Evolutionary conservation across 2,797 vertebrate species (phyloP), one percentile per base, ranked within the genome.

Genomic region (Ceryle rudis): DNA sequence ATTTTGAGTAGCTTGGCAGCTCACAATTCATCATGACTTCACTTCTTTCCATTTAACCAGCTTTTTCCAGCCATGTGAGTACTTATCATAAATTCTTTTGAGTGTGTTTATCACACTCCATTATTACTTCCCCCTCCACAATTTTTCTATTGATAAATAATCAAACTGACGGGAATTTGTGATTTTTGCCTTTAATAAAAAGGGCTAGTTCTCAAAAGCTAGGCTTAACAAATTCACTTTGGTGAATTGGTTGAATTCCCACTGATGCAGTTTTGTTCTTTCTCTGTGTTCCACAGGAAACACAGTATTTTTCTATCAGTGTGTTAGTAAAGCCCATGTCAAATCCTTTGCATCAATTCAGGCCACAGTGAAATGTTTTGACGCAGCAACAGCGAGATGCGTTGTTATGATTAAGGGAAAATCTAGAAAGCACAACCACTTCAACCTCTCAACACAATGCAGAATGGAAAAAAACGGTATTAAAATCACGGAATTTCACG

Each of bases 351-450:
- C 75, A 74, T 62, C 86, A 92, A 0, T 70, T 81, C 39, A 83
- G 87, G 90, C 55, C 88, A 79, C 42, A 70, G 41, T 49, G 82
- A 90, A 84, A 69, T 55, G 90, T 79, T 94, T 77, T 92, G 94
- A 94, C 94, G 66, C 26, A 73, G 66, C 62, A 79, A 60, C 84
- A 95, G 82, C 57, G 80, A 61, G 7, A 61, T 64, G 46, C 21
- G 71, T 49, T 92, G 72, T 41, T 86, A 22, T 35, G 66, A 79
- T 79, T 37, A 70, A 70, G 35, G 62, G 42, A 75, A 79, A 41
- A 44, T 35, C 58, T 74, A 42, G 14, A 26, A 61, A 81, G 82
- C 11, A 2, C 39, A 89, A 44, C 35, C n/a, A 7, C 46, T 74
- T 71, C 72, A 60, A 62, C 64, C 67, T 81, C 65, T 61, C 29